Evolutionary conservation across 35 echinoderm and acorn worm genomes (phyloP).

Genomic region (Eucidaris tribuloides): DNA sequence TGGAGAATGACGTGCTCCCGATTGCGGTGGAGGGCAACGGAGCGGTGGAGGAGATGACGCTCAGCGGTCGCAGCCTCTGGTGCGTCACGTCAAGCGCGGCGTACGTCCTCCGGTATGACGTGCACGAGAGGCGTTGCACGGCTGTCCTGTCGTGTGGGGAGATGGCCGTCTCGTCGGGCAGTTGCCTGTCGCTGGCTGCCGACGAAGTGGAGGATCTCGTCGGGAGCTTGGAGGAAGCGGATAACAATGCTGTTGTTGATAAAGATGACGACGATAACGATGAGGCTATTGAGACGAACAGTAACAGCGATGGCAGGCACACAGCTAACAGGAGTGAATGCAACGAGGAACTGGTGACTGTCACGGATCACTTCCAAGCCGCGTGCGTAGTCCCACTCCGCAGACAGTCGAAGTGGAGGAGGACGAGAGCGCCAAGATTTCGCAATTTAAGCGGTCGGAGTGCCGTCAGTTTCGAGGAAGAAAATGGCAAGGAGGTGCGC

Average conservation of each 20-base stretch:
- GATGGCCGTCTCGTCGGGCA: background rate
- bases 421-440: background rate
- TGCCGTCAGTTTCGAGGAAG: too few relatives aligned
- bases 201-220: background rate
- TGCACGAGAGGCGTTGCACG: background rate
- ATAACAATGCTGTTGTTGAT: background rate
- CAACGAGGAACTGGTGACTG: background rate
- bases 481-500: too few relatives aligned
- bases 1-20: background rate
- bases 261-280: too few relatives aligned
- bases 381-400: background rate
- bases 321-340: background rate
- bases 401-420: background rate
- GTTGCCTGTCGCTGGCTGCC: background rate
- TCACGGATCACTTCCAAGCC: slow-evolving; percentile 3
- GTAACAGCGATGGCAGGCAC: background rate
- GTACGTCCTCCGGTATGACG: slow-evolving; percentile 6
- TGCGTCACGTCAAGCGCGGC: background rate
- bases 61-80: slow-evolving; percentile 4
- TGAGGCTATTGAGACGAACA: too few relatives aligned
- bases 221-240: background rate
- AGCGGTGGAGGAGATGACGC: background rate
- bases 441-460: background rate
- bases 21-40: background rate
- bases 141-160: background rate